A percentile compares a stretch with the other conserved stretches of the same genome.
These are phyloP conservation scores for Apotomis betuletana DNA, from an alignment of 2,888 invertebrate species.

Conservation along the genomic window DNA sequence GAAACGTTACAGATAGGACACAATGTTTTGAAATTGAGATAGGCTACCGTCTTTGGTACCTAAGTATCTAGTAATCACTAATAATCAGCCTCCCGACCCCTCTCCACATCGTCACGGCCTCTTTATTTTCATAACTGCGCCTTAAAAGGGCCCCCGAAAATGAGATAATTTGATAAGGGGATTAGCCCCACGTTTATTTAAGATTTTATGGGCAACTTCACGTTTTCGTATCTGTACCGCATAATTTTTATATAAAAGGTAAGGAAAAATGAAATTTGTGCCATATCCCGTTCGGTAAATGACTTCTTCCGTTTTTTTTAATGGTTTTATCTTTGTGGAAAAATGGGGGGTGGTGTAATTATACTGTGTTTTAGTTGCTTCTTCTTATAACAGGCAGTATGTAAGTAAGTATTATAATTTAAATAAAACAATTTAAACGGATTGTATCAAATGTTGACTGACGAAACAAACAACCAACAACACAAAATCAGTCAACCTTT, in stretches of 20 bases:
- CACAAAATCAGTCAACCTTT: too few species aligned
- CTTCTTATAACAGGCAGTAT: not conserved
- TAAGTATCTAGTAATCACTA: not conserved
- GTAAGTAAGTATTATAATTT: too few species aligned
- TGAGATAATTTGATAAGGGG: constrained; percentile 70
- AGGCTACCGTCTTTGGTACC: too few species aligned
- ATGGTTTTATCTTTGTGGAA: constrained; percentile 12
- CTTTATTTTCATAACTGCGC: constrained; percentile 57
- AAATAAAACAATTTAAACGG: too few species aligned
- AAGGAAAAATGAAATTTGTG: constrained; percentile 42
- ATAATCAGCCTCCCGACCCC: not conserved
- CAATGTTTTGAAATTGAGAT: too few species aligned
- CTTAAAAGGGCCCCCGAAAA: constrained; percentile 53
- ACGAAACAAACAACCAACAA: too few species aligned
- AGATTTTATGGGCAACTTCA: constrained; percentile 64
- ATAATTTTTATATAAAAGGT: constrained; percentile 64
- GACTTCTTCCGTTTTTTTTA: constrained; percentile 29
- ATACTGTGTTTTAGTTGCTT: not conserved
- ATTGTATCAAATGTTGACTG: too few species aligned
- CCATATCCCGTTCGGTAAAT: constrained; percentile 31
- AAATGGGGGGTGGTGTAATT: constrained; percentile 5
- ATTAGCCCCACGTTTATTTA: constrained; percentile 64
- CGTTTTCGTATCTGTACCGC: constrained; percentile 54
- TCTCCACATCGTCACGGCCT: constrained; percentile 48
- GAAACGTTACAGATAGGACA: too few species aligned